These are phyloP conservation scores for Drosophila willistoni DNA, from an alignment of 1,140 invertebrate species.

Conservation along the genomic window DNA sequence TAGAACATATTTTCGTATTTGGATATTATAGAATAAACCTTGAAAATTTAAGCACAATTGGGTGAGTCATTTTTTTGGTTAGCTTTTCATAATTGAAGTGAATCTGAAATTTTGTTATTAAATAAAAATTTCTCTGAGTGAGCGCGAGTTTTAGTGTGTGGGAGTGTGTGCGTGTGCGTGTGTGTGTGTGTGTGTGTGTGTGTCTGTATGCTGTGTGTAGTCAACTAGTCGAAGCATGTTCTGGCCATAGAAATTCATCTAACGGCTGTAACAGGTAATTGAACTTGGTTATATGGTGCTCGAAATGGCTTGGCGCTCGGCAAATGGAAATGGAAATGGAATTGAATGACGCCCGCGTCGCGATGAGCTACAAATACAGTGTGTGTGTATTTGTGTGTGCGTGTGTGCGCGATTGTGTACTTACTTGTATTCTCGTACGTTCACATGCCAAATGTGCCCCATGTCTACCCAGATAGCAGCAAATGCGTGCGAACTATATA, in stretches of 20 bases:
- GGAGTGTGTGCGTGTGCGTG: neutral
- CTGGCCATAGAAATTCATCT: slow-evolving; percentile 83
- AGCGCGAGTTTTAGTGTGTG: neutral
- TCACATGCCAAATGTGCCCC: slow-evolving; percentile 55
- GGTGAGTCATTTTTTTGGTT: too few species aligned
- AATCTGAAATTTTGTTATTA: too few species aligned
- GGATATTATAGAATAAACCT: too few species aligned
- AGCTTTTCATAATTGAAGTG: too few species aligned
- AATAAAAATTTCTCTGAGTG: neutral
- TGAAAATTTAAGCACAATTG: too few species aligned
- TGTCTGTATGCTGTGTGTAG: slow-evolving; percentile 23
- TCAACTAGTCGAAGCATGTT: slow-evolving; percentile 80
- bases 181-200: slow-evolving; percentile 14
- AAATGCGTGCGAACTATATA: slow-evolving; percentile 77
- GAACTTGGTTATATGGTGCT: slow-evolving; percentile 79
- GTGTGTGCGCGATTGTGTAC: neutral
- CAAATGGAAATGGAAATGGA: slow-evolving; percentile 72
- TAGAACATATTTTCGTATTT: too few species aligned
- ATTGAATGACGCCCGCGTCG: slow-evolving; percentile 72
- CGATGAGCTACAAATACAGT: slow-evolving; percentile 13
- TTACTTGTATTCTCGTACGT: slow-evolving; percentile 13
- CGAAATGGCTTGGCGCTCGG: slow-evolving; percentile 56
- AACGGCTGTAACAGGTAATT: slow-evolving; percentile 83
- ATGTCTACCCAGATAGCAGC: slow-evolving; percentile 16
- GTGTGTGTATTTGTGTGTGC: neutral